A percentile compares a stretch with the other conserved stretches of the same genome.
Conservation (phyloP, 2,113 vertebrate genomes). For the Clarias magur region DNA sequence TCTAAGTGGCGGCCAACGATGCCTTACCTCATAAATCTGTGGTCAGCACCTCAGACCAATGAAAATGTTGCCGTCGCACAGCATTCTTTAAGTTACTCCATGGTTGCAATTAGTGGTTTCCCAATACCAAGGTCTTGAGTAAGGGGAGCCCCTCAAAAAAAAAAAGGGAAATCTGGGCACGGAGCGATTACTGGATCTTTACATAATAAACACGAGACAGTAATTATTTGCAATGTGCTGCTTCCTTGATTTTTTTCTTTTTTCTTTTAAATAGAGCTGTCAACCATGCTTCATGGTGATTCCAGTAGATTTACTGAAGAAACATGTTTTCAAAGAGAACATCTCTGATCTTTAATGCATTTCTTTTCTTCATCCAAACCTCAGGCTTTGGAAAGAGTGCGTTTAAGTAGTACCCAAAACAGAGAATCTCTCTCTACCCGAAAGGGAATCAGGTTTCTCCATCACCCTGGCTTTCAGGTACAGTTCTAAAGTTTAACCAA, state of each 20-base stretch:
- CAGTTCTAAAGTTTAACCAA: background rate
- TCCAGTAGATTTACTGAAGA: background rate
- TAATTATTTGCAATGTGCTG: conserved; percentile 25
- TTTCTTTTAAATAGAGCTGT: background rate
- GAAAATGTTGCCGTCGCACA: conserved; percentile 64
- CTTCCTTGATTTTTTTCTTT: background rate
- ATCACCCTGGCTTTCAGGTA: background rate
- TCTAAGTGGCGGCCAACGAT: conserved; percentile 50
- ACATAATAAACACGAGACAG: conserved; percentile 24
- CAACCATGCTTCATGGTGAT: background rate
- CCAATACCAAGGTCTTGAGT: conserved; percentile 64
- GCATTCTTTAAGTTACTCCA: conserved; percentile 66
- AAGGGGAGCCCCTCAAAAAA: conserved; percentile 64
- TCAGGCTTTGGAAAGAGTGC: background rate
- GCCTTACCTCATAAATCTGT: conserved; percentile 68
- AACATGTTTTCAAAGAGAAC: conserved; percentile 6
- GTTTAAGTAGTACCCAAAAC: background rate
- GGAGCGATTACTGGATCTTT: conserved; percentile 41
- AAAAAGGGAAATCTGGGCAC: conserved; percentile 62
- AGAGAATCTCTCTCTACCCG: background rate
- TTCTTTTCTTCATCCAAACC: background rate
- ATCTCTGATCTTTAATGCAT: background rate
- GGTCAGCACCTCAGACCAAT: conserved; percentile 68
- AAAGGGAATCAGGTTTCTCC: background rate
- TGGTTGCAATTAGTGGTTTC: conserved; percentile 71